These are phyloP conservation scores for Drosophila parabipectinata DNA, from an alignment of 1,140 invertebrate genomes.

Conservation along the genomic window DNA sequence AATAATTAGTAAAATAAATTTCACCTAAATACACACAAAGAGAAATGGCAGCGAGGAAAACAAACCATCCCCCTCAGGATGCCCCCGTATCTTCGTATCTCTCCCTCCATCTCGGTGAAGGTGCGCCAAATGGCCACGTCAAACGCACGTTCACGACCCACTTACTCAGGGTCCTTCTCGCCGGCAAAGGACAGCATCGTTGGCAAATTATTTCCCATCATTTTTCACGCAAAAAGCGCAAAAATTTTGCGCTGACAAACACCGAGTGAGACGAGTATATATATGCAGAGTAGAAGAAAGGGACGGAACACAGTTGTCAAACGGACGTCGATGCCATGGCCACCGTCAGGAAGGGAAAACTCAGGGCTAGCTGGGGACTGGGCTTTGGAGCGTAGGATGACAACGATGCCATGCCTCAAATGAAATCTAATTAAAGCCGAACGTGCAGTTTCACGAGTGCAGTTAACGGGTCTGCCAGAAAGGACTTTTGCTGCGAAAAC, in stretches of 20 bases:
- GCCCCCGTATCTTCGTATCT: neutral
- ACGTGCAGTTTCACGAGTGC: constrained; percentile 57
- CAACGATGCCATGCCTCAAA: constrained; percentile 43
- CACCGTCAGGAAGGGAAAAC: constrained; percentile 3
- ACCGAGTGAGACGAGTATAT: constrained; percentile 5
- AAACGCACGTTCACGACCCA: constrained; percentile 72
- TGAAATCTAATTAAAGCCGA: constrained; percentile 77
- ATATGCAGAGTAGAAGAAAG: constrained; percentile 18
- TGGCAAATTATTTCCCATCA: constrained; percentile 78
- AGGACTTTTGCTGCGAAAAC: constrained; percentile 25
- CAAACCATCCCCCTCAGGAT: constrained; percentile 5
- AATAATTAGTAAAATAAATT: constrained; percentile 82
- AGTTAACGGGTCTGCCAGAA: constrained; percentile 32
- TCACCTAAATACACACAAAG: constrained; percentile 71
- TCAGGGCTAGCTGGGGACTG: neutral
- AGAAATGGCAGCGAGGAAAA: constrained; percentile 16
- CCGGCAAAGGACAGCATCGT: constrained; percentile 36
- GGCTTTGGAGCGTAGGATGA: neutral
- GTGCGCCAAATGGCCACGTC: constrained; percentile 65
- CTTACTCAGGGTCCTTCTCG: constrained; percentile 56
- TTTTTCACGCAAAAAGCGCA: constrained; percentile 76
- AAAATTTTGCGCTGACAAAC: constrained; percentile 51
- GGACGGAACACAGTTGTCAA: constrained; percentile 58
- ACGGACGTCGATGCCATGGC: constrained; percentile 30
- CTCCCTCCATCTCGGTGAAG: constrained; percentile 24